Base-by-base conservation (phyloP, 2,797 vertebrate genomes). In the Varecia variegata region DNA sequence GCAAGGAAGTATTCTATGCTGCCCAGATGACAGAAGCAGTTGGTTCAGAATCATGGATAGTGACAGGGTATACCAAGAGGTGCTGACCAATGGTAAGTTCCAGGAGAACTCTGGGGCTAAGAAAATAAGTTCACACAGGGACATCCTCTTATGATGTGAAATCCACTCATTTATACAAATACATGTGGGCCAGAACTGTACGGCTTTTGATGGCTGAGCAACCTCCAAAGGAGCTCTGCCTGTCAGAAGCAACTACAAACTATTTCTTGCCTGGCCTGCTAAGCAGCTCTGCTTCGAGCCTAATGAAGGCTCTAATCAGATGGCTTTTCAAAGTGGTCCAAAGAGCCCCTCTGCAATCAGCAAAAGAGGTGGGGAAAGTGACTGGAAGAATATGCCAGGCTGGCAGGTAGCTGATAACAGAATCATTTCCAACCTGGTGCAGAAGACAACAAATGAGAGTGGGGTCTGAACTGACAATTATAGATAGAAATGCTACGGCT, bases 221-320 rank as follows among this genome's bases (percentile, higher is more conserved):
- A 70, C 14, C 91, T 88, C 50, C 70, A 88, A 77, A 95, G n/a
- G 71, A 38, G 43, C 21, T 38, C 71, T 76, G 35, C 67, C 80
- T 96, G 90, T 98, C 85, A 96, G 81, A 97, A 97, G 83, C 95
- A 98, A 98, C 97, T 97, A 97, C 95, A 96, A 96, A 97, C 97
- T 98, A 97, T 97, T 95, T 98, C 71, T 80, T 94, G 70, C 92
- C 93, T 95, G 67, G 94, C 68, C 95, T 89, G 60, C 40, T 43
- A 97, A 79, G 40, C 68, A 97, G 90, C 95, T 97, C 97, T 95
- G 77, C 89, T 97, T 93, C 68, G 32, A 90, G 88, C 93, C 94
- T 98, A 98, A 98, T 97, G 95, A 98, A 84, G 94, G 60, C 58
- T 93, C 77, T 98, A 98, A 98, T 98, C 97, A 98, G 96, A 97